Evolutionary conservation across 2,113 vertebrate species (phyloP), one percentile per base, ranked within the genome.

Genomic region (Archilochus colubris): DNA sequence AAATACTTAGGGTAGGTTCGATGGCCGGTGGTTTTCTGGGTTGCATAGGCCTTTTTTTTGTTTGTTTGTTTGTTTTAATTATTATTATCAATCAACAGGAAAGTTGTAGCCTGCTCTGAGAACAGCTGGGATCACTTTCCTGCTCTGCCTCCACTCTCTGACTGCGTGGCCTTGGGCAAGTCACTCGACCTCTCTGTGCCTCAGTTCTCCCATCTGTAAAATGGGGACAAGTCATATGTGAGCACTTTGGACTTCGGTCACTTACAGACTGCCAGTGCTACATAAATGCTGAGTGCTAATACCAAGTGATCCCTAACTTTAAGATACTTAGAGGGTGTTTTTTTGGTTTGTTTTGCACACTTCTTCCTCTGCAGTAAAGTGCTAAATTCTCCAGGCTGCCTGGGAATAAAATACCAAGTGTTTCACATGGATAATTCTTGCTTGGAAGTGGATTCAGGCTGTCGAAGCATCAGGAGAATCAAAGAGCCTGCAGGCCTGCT

Each of bases 161-260:
- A 92, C 82, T 87, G 59, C 15, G 95, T 95, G 93, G 94, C 93
- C 89, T 94, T 96, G 94, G 95, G 94, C 91, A 95, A 95, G 95
- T 93, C 95, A 96, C 95, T 93, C 58, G 9, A 89, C 82, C 90
- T 91, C 86, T 93, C 82, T 94, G 82, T 94, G 91, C 93, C 96
- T 95, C 94, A 95, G 94, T 92, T 95, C 94, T 96, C 95, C 96
- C 93, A 89, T 93, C 93, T 94, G 91, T 95, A 95, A 96, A 96
- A 95, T 94, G 92, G 95, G 93, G 91, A 94, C 85, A 94, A 97
- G 91, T 94, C 89, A 90, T 97, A 93, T 88, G 10, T 48, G 57
- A 94, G 92, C 92, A 94, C 94, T 96, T 96, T 82, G 88, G 66
- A 75, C 53, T 70, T 94, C 66, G 73, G 78, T 88, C 44, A 5